A percentile compares a stretch with the other conserved stretches of the same genome.
Conservation (phyloP, 1,140 invertebrate species). For the Magallana ariakensis region DNA sequence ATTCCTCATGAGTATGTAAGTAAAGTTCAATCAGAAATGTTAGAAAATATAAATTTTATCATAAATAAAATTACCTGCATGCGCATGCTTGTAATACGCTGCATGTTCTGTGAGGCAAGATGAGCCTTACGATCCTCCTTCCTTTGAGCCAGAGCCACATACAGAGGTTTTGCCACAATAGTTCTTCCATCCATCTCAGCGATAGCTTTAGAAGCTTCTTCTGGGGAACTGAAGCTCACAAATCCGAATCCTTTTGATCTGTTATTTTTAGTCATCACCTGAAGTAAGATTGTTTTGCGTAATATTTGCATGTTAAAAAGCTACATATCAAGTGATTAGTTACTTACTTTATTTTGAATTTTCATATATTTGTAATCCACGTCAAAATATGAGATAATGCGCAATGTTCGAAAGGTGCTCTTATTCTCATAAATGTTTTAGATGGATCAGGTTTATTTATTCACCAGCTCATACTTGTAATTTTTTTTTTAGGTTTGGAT, state of each 20-base stretch:
- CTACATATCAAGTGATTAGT: no score
- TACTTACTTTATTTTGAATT: no score
- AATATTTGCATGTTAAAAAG: no score
- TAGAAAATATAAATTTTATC: not conserved
- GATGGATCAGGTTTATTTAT: no score
- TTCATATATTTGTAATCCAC: no score
- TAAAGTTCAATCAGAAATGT: no score
- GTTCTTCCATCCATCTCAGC: conserved; percentile 99
- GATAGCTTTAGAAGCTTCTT: conserved; percentile 99
- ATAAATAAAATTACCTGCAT: conserved; percentile 86
- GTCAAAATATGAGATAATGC: no score
- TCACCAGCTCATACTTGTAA: no score
- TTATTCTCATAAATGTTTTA: no score
- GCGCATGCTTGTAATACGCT: conserved; percentile 96
- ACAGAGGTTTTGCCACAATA: conserved; percentile 96
- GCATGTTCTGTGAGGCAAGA: conserved; percentile 97
- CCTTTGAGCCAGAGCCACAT: conserved; percentile 98
- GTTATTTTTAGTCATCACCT: conserved; percentile 80
- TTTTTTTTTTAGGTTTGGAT: no score
- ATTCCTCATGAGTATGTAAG: no score
- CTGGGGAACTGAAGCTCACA: conserved; percentile 98
- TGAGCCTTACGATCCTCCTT: conserved; percentile 99
- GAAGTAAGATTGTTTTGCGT: conserved; percentile 25
- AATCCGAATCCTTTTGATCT: conserved; percentile 97
- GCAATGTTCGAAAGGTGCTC: no score